Base-by-base conservation (phyloP, 1,140 invertebrate species). In the Armadillidium nasatum region DNA sequence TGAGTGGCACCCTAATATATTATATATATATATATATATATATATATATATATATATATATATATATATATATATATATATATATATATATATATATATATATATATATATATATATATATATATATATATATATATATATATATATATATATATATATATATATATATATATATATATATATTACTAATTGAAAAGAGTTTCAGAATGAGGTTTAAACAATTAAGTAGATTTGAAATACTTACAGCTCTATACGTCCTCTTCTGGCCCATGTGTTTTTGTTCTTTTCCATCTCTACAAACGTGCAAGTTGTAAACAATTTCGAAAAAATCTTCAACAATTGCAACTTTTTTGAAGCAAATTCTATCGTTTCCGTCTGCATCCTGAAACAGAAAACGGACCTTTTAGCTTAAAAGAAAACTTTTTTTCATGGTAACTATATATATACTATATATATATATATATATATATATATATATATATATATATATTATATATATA, bases 251-350 rank as follows among this genome's bases (percentile, higher is more conserved):
- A 85, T 97, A 97, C 0, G 95, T 98, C 73, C 94, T 88, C 83
- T 97, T 98, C 84, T 98, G 95, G 50, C 95, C 95, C 13, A 95
- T 95, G 84, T 98, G 95, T 85, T 95, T 95, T 69, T 78, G 84
- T 79, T 72, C 87, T 84, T 78, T 92, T 90, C 82, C 92, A 88
- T 80, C 93, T 94, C 84, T 92, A 45, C 78, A 81, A 21, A 81
- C 77, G 54, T 81, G 78, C 21, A 81, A 73, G 43, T 81, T 81
- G 86, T 97, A 95, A 81, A 98, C 97, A 78, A 97, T 97, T 84
- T 97, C 93, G 84, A 96, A 97, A 87, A 98, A 98, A 83, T 97
- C 93, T 86, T 98, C 96, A 11, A 97, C 96, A 23, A 97, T 91
- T 0, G 95, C 95, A 7, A 97, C 95, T 84, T 95, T 93, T 83